Evolutionary conservation across 2,113 vertebrate genomes (phyloP).

Genomic region (Polypterus senegalus): DNA sequence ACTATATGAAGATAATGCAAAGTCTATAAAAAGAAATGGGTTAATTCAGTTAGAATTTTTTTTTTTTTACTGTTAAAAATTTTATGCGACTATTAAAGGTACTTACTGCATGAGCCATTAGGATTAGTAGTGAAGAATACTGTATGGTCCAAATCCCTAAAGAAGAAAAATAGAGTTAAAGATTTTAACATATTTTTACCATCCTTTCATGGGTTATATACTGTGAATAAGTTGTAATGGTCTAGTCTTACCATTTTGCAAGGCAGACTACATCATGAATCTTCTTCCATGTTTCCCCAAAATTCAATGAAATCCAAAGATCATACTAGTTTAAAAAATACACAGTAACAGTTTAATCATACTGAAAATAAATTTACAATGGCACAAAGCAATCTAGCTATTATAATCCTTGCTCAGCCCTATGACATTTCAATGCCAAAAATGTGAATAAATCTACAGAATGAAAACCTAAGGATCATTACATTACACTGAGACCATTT

Average conservation of each 20-base stretch:
- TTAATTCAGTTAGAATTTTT: no score
- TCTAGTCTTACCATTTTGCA: slow-evolving; percentile 71
- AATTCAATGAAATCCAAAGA: slow-evolving; percentile 76
- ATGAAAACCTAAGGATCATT: no score
- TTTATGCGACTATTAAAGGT: slow-evolving; percentile 16
- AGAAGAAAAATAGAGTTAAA: slow-evolving; percentile 3
- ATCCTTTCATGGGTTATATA: neutral
- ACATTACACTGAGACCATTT: no score
- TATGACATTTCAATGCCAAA: neutral
- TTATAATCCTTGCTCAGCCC: neutral
- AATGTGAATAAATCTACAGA: neutral
- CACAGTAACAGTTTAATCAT: no score
- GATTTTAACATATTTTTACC: neutral
- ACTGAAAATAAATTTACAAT: no score
- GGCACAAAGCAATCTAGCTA: no score
- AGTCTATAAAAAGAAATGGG: neutral
- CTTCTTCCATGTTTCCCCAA: slow-evolving; percentile 67
- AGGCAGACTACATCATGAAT: slow-evolving; percentile 70
- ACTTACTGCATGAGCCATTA: slow-evolving; percentile 81
- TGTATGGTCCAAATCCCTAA: slow-evolving; percentile 53
- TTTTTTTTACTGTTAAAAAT: no score
- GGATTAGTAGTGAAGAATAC: slow-evolving; percentile 64
- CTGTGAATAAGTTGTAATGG: neutral
- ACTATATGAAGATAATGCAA: neutral
- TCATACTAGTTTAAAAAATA: slow-evolving; percentile 46